Conservation (phyloP, 2,888 invertebrate genomes). For the Harpagoxenus sublaevis region DNA sequence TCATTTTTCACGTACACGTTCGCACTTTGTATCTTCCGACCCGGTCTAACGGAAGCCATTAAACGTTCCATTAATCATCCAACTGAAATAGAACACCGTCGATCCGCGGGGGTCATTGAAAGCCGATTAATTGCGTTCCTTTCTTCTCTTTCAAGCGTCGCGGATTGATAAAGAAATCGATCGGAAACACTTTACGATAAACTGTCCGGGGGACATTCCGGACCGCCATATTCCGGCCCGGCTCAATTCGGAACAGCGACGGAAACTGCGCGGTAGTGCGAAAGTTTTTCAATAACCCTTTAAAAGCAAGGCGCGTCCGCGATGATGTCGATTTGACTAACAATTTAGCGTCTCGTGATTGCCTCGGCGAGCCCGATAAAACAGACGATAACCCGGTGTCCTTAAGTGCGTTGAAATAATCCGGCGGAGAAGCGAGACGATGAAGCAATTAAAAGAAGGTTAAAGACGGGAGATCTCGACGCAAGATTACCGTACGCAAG, state of each 20-base stretch:
- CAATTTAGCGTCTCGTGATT: constrained; percentile 30
- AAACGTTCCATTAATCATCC: constrained; percentile 54
- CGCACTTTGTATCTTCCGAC: constrained; percentile 24
- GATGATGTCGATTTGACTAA: constrained; percentile 39
- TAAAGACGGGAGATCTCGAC: neutral
- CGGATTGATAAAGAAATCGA: constrained; percentile 54
- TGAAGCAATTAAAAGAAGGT: constrained; percentile 18
- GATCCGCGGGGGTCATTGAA: constrained; percentile 38
- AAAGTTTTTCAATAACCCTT: constrained; percentile 55
- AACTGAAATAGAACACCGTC: constrained; percentile 47
- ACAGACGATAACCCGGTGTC: constrained; percentile 5
- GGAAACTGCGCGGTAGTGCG: constrained; percentile 11
- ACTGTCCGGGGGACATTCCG: constrained; percentile 25
- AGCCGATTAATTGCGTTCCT: constrained; percentile 53
- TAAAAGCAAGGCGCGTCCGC: constrained; percentile 37
- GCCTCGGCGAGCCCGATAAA: neutral
- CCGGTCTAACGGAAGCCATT: constrained; percentile 36
- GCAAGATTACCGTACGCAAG: constrained; percentile 32
- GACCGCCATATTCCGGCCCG: constrained; percentile 15
- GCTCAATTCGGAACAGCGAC: constrained; percentile 25
- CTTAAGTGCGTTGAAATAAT: constrained; percentile 11
- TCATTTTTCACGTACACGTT: constrained; percentile 26
- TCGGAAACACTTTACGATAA: constrained; percentile 55
- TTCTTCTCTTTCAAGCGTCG: constrained; percentile 42
- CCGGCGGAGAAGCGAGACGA: neutral